Base-by-base conservation (phyloP, 2,888 invertebrate genomes). In the Lottia scabra region DNA sequence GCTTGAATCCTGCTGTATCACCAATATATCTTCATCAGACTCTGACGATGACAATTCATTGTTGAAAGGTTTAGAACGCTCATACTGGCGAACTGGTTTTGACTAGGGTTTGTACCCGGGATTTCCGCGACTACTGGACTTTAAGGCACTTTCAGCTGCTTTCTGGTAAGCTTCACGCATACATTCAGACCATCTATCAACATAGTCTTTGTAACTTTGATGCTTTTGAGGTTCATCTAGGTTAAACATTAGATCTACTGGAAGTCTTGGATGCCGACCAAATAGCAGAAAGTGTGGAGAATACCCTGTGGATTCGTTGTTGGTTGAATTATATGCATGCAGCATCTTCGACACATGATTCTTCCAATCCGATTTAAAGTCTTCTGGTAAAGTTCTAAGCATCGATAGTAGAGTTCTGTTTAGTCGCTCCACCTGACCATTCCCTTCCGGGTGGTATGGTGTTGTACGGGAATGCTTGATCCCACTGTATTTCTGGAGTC, bases 301-400 rank as follows among this genome's bases (percentile, higher is more conserved):
- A 45, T 65, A 76, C 13, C 75, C 71, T 30, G 77, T 78, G 1
- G 72, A 15, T 10, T 76, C 75, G 68, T 75, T 56, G 13, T 63
- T 67, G 0, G 78, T 78, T 56, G 75, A 77, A 48, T 80, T 80
- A 65, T 80, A 80, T 1, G 77, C 75, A 76, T 78, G 75, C 12
- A 75, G 72, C 13, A 78, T 64, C 68, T 70, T 70, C 15, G 75
- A 73, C 2, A 78, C 65, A 46, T 19, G 67, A 26, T 62, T 71
- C 30, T 38, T 67, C 65, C 65, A 71, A 45, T 71, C 67, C 26
- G 30, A 30, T 26, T 71, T 71, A 43, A 48, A 27, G 15, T 62
- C 19, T n/a, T 66, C 67, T 63, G 27, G 68, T 5, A 68, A 26
- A n/a, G 68, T 68, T 38, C 56, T 13, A 13, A 68, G 46, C 68